Evolutionary conservation across 2,888 invertebrate species (phyloP), one percentile per base, ranked within the genome.

Genomic region (Muscina levida): DNA sequence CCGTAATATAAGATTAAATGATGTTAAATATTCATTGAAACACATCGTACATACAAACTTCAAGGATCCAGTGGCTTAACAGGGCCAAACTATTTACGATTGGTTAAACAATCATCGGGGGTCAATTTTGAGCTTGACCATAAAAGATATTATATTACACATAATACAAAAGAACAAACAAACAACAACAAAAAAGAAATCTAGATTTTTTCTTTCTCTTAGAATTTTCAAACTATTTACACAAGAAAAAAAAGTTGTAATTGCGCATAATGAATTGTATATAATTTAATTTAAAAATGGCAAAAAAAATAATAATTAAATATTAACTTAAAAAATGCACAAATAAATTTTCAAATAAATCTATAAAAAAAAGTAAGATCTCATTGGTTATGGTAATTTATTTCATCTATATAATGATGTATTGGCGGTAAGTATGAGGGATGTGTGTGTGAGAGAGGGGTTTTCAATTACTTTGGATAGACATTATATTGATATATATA

Each of bases 281-380:
- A 62, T 24, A 42, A 39, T 19, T 48, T 31, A 51, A 57, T 66
- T 31, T 48, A 39, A n/a, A 70, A 31, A 51, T 24, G 59, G 56
- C 4, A 59, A 62, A 59, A n/a, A 37, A 19, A 74, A 67, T 48
- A 65, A 56, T 62, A 71, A 65, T 51, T 8, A 75, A 68, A 31
- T 31, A 31, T 22, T 11, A 31, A 66, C 19, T 67, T 73, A 11
- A n/a, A n/a, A n/a, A n/a, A 74, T 68, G 81, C 81, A 81, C 77
- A 81, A 81, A 74, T 5, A 31, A n/a, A 62, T 39, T 59, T 39
- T 42, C 42, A 39, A 62, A 22, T 62, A 62, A 62, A 62, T 42
- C 5, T 11, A 31, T n/a, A n/a, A n/a, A n/a, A n/a, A n/a, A n/a
- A n/a, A n/a, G n/a, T n/a, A n/a, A n/a, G n/a, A n/a, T n/a, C n/a